Percentiles rank a stretch among this genome's conserved stretches.
These are phyloP conservation scores for Ecliptopera silaceata DNA, from an alignment of 2,888 invertebrate species.

Conservation along the genomic window DNA sequence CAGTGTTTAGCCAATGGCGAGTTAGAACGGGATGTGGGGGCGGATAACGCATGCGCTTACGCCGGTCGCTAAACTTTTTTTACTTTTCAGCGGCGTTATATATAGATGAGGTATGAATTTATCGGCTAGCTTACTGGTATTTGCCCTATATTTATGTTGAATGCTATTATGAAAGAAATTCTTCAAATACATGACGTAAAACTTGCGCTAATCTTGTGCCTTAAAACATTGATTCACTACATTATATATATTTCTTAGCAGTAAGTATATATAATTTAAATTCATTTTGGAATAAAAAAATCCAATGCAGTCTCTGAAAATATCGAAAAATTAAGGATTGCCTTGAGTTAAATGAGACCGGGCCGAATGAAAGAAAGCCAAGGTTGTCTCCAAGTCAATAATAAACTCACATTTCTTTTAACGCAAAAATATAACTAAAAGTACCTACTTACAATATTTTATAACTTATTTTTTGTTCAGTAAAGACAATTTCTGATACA, in stretches of 20 bases:
- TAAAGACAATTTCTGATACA: neutral
- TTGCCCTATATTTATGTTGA: neutral
- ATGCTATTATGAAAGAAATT: neutral
- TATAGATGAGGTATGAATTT: conserved; percentile 46
- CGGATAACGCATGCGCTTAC: conserved; percentile 57
- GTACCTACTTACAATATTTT: neutral
- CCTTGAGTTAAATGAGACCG: conserved; percentile 40
- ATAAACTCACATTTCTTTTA: conserved; percentile 5
- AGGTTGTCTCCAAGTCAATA: conserved; percentile 49
- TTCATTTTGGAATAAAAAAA: neutral
- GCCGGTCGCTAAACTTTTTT: conserved; percentile 53
- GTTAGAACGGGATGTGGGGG: conserved; percentile 62
- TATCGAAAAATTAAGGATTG: conserved; percentile 50
- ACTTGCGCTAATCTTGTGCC: too few species aligned
- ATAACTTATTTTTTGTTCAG: too few species aligned
- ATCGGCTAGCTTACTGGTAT: conserved; percentile 39
- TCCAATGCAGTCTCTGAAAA: conserved; percentile 26
- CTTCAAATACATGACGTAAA: neutral
- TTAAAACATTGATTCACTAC: too few species aligned
- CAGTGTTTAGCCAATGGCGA: conserved; percentile 68
- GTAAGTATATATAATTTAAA: too few species aligned
- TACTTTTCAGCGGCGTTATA: conserved; percentile 52
- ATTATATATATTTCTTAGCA: too few species aligned
- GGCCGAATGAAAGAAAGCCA: conserved; percentile 50
- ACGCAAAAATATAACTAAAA: neutral